Evolutionary conservation across 2,113 vertebrate genomes (phyloP).

Genomic region (Pluvianellus socialis): DNA sequence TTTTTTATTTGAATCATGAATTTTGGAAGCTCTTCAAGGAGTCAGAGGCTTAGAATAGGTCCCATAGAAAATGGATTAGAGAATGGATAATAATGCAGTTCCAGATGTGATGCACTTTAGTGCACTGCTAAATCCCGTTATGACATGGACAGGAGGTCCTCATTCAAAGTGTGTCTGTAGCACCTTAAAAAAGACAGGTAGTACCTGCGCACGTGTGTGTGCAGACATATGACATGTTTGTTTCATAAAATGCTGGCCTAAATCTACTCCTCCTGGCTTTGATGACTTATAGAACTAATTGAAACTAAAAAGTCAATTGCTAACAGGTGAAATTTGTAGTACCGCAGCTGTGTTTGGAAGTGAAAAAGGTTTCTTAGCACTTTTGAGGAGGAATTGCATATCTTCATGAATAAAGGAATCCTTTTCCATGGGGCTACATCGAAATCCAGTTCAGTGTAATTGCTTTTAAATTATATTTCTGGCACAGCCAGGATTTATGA

Average conservation of each 20-base stretch:
- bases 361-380: not conserved
- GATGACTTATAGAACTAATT: not conserved
- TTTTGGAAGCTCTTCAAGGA: constrained; percentile 44
- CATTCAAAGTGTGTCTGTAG: not conserved
- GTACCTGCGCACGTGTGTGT: not conserved
- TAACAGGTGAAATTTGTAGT: not conserved
- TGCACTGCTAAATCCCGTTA: not conserved
- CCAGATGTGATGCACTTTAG: not conserved
- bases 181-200: not conserved
- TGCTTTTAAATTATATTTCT: not conserved
- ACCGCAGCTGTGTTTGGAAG: not conserved
- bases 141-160: not conserved
- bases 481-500: not conserved
- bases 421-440: not conserved
- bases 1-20: constrained; percentile 33
- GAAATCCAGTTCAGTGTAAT: not conserved
- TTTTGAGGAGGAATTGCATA: not conserved
- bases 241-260: not conserved
- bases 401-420: not conserved
- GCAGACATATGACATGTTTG: fast-evolving
- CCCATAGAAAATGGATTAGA: constrained; percentile 19
- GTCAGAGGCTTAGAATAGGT: constrained; percentile 22
- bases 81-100: not conserved
- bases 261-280: not conserved
- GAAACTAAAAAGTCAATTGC: not conserved